Percentiles rank a stretch among this genome's conserved stretches.
These are phyloP conservation scores for Rhimphoctona megacephalus DNA, from an alignment of 2,888 invertebrate genomes.

Conservation along the genomic window DNA sequence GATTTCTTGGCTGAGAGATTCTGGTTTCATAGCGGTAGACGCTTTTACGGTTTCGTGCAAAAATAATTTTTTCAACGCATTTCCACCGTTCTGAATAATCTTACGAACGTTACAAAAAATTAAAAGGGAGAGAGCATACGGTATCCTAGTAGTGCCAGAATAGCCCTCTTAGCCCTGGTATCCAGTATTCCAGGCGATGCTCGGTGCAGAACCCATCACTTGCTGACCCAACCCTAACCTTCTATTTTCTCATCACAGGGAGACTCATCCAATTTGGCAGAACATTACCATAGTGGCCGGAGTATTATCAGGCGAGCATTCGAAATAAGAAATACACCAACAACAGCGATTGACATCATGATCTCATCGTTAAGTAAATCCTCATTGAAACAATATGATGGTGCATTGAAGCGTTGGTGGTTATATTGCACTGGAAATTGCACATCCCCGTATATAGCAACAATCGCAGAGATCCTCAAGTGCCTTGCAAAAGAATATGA, in stretches of 20 bases:
- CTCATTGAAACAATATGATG: constrained; percentile 47
- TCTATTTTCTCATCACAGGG: constrained; percentile 66
- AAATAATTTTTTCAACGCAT: constrained; percentile 27
- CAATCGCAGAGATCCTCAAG: constrained; percentile 4
- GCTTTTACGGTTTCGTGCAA: constrained; percentile 47
- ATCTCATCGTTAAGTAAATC: constrained; percentile 32
- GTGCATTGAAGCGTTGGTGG: constrained; percentile 50
- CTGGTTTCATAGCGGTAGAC: constrained; percentile 33
- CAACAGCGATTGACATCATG: constrained; percentile 39
- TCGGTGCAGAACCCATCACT: constrained; percentile 33
- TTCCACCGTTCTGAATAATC: constrained; percentile 39
- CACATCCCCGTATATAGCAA: neutral
- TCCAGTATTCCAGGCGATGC: constrained; percentile 43
- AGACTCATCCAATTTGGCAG: constrained; percentile 67
- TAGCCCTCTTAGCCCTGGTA: constrained; percentile 62
- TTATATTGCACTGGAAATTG: neutral
- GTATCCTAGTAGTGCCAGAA: constrained; percentile 53
- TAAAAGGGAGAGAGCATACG: constrained; percentile 28
- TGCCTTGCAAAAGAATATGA: constrained; percentile 1
- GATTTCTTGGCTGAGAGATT: constrained; percentile 39
- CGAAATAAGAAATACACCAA: constrained; percentile 59
- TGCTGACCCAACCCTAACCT: constrained; percentile 33
- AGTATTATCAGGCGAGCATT: constrained; percentile 66
- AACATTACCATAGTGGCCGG: constrained; percentile 57
- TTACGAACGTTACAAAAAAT: constrained; percentile 56